These are phyloP conservation scores for Edolisoma coerulescens DNA, from an alignment of 2,113 vertebrate genomes.

Conservation along the genomic window DNA sequence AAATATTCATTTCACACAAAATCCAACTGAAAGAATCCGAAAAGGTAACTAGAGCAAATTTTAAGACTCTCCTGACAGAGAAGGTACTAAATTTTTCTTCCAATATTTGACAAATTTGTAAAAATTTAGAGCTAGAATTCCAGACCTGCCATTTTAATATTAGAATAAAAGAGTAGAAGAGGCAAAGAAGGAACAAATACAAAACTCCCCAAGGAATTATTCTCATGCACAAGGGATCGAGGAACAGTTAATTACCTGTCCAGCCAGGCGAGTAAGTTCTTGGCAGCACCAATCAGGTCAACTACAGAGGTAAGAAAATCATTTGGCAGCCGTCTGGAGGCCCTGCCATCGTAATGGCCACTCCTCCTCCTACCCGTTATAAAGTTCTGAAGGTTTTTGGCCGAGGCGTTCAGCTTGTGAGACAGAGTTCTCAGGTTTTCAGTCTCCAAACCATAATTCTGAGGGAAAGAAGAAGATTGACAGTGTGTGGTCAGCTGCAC, in stretches of 20 bases:
- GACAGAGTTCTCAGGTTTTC: slow-evolving; percentile 89
- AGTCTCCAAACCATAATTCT: slow-evolving; percentile 90
- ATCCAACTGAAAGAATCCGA: background rate
- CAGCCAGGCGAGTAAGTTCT: slow-evolving; percentile 89
- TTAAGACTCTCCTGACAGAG: background rate
- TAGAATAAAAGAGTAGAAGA: background rate
- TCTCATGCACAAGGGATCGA: background rate
- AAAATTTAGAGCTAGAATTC: background rate
- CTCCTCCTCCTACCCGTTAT: slow-evolving; percentile 87
- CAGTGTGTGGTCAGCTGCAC: background rate
- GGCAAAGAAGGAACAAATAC: background rate
- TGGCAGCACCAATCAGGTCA: slow-evolving; percentile 89
- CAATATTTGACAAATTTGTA: background rate
- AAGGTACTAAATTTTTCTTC: background rate
- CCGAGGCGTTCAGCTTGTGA: slow-evolving; percentile 88
- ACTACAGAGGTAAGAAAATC: slow-evolving; percentile 89
- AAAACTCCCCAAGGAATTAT: background rate
- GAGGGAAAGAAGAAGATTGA: background rate
- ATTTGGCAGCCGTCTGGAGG: slow-evolving; percentile 84
- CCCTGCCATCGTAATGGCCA: slow-evolving; percentile 84
- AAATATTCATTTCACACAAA: background rate
- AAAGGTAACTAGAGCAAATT: background rate
- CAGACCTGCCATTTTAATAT: background rate
- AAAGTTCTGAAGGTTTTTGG: slow-evolving; percentile 93
- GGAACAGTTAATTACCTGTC: slow-evolving; percentile 80